These are phyloP conservation scores for Vombatus ursinus DNA, from an alignment of 2,113 vertebrate genomes.

Conservation along the genomic window DNA sequence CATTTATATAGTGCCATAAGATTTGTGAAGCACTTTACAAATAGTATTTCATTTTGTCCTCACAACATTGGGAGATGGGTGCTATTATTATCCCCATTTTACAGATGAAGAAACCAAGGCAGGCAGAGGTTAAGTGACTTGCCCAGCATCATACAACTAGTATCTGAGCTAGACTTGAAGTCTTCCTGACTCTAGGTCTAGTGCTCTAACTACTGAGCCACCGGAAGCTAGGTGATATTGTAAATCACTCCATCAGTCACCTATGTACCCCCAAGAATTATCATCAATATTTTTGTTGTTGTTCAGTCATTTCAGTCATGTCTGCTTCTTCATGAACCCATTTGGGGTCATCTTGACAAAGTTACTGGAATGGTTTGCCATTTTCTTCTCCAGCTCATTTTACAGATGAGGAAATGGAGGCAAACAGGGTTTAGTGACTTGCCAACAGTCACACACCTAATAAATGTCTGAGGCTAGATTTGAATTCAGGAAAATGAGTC, in stretches of 20 bases:
- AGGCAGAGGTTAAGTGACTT: not conserved
- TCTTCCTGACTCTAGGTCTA: not conserved
- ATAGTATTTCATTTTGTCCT: not conserved
- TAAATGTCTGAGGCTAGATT: not conserved
- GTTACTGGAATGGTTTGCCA: not conserved
- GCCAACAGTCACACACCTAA: not conserved
- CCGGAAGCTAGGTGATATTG: not conserved
- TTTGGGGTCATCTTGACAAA: not conserved
- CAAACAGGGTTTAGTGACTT: not conserved
- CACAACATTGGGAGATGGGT: not conserved
- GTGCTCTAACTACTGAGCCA: not conserved
- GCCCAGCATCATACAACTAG: not conserved
- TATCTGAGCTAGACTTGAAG: not conserved
- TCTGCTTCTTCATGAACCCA: not conserved
- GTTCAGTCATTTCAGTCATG: not conserved
- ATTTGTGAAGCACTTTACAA: not conserved
- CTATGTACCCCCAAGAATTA: not conserved
- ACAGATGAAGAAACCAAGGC: not conserved
- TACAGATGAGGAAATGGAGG: not conserved
- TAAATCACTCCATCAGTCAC: not conserved
- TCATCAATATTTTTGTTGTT: not conserved
- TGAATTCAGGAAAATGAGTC: not conserved
- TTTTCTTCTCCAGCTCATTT: not conserved
- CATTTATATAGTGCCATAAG: not conserved
- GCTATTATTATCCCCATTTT: not conserved